Base-by-base conservation (phyloP, 2,888 invertebrate genomes). In the Scaptomyza tumidula region DNA sequence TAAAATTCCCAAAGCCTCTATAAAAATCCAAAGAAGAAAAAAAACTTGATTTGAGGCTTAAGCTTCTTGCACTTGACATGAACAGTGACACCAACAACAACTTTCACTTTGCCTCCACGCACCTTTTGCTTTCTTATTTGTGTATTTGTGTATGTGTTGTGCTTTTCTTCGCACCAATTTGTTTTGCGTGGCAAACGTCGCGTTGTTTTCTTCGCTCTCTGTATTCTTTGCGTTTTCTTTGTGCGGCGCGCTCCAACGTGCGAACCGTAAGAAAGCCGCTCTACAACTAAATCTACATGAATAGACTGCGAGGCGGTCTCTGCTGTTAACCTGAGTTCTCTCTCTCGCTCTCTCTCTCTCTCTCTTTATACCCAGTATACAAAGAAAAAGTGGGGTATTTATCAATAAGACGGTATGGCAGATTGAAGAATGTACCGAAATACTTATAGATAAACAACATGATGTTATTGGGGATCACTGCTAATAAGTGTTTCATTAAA, bases 201-300 rank as follows among this genome's bases (percentile, higher is more conserved):
- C 67, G 56, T 37, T 58, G 60, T 71, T 44, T 37, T 45, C 72
- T 70, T 56, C 46, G 64, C 55, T 45, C 55, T 45, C 55, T 24
- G 52, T 29, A 24, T 73, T 73, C 65, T n/a, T 37, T 6, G 7
- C 37, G 52, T 29, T 14, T 73, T 73, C 65, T 44, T 60, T n/a
- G 5, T 41, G 37, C 52, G 56, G 46, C 39, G 46, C 45, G 65
- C 56, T n/a, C n/a, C 67, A 48, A 61, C 71, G 49, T 75, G 70
- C 74, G 74, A 57, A 53, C 68, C 62, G 71, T 66, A 76, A 80
- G 82, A 89, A 88, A 89, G 84, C 82, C 80, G 82, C 77, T 86
- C 72, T 73, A 76, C 81, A 86, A 88, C 89, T 89, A 74, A 89
- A 78, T 87, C 81, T 87, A 74, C 86, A 64, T 60, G 33, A 55